phyloP scores from a whole-genome alignment of 2,113 vertebrate species.

The Naja naja region DNA sequence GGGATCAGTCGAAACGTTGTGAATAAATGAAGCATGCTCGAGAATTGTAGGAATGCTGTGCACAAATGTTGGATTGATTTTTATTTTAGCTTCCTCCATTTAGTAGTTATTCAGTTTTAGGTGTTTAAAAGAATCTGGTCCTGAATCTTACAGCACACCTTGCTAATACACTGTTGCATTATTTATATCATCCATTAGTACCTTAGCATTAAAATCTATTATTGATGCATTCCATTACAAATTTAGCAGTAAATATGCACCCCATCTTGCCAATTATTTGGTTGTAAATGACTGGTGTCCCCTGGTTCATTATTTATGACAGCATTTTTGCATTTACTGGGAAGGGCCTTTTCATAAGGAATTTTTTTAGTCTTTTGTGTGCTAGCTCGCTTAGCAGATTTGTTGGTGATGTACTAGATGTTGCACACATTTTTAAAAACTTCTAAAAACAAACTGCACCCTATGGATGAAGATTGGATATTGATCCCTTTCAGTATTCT shows the following conservation, averaged over 20 bases:
- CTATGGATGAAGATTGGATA: not conserved
- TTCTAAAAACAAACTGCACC: not conserved
- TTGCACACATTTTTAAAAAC: not conserved
- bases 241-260: conserved; percentile 50
- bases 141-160: conserved; percentile 14
- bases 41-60: not conserved
- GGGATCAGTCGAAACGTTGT: not conserved
- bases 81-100: not conserved
- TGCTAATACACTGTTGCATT: conserved; percentile 46
- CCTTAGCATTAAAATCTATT: conserved; percentile 54
- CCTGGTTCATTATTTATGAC: conserved; percentile 56
- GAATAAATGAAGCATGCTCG: not conserved
- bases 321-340: conserved; percentile 37
- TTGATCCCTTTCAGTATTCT: not conserved
- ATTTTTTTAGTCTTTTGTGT: conserved; percentile 3
- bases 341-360: conserved; percentile 25
- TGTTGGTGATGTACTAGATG: conserved; percentile 3
- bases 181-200: conserved; percentile 55
- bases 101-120: not conserved
- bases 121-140: conserved; percentile 39
- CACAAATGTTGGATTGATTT: not conserved
- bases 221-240: conserved; percentile 54
- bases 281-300: conserved; percentile 47
- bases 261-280: conserved; percentile 51
- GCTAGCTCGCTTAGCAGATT: not conserved